Evolutionary conservation across 2,888 invertebrate species (phyloP).

Genomic region (Spatulosminthurus flaviceps): DNA sequence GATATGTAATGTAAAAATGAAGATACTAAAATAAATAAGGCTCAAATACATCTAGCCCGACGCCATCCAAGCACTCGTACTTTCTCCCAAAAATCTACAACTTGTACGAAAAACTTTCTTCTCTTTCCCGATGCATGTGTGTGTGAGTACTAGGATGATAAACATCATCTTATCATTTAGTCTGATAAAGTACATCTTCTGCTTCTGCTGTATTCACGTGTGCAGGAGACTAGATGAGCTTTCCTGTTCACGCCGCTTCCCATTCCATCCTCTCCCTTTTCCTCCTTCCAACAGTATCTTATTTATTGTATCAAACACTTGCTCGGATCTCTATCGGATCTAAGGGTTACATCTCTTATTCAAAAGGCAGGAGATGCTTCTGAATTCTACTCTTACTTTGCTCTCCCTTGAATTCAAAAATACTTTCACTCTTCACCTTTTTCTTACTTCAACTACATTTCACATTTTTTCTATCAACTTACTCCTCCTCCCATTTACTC

Average conservation of each 20-base stretch:
- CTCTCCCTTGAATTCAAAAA: neutral
- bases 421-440: neutral
- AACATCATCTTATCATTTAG: constrained; percentile 9
- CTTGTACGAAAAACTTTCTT: neutral
- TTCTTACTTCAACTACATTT: too few species aligned
- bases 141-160: neutral
- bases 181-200: neutral
- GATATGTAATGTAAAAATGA: too few species aligned
- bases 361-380: neutral
- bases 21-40: too few species aligned
- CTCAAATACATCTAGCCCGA: too few species aligned
- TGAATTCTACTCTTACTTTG: neutral
- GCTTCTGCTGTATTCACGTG: too few species aligned
- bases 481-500: too few species aligned
- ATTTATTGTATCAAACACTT: constrained; percentile 18
- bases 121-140: neutral
- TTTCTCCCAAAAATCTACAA: too few species aligned
- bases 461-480: too few species aligned
- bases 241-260: too few species aligned
- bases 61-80: too few species aligned
- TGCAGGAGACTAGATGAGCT: too few species aligned
- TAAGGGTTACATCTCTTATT: neutral
- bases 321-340: neutral
- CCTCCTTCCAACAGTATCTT: neutral
- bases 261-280: too few species aligned